Evolutionary conservation across 2,888 invertebrate species (phyloP).

Genomic region (Rhyacophila evoluta): DNA sequence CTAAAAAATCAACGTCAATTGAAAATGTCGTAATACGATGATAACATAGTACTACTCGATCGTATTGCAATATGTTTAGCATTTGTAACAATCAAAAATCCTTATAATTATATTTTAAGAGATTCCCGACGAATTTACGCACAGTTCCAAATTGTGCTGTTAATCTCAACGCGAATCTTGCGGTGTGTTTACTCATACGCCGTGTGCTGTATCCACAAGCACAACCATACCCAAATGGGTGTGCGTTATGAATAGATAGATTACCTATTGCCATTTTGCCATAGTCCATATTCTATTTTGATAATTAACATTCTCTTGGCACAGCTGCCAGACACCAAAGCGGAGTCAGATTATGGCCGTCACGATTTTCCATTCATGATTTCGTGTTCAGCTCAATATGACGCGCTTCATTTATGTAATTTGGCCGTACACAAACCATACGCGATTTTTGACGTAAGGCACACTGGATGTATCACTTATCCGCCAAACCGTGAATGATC

Average conservation of each 20-base stretch:
- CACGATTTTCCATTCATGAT: conserved; percentile 20
- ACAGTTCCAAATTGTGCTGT: background rate
- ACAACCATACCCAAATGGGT: background rate
- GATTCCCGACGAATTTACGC: too few species aligned
- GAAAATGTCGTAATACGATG: too few species aligned
- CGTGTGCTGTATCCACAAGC: background rate
- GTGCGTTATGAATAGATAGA: background rate
- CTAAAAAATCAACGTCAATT: too few species aligned
- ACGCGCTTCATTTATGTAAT: conserved; percentile 24
- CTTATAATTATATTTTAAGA: too few species aligned
- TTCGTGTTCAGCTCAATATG: background rate
- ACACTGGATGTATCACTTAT: background rate
- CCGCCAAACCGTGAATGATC: background rate
- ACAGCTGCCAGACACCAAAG: conserved; percentile 14
- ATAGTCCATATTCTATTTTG: conserved; percentile 22
- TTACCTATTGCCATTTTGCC: background rate
- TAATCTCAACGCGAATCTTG: background rate
- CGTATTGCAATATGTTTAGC: too few species aligned
- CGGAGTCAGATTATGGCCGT: conserved; percentile 22
- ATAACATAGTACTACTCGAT: too few species aligned
- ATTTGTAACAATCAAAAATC: too few species aligned
- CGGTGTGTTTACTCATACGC: background rate
- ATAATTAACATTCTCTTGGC: conserved; percentile 24
- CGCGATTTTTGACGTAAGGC: background rate
- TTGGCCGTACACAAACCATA: background rate